Evolutionary conservation across 2,113 vertebrate species (phyloP).

Genomic region (Anguilla japonica): DNA sequence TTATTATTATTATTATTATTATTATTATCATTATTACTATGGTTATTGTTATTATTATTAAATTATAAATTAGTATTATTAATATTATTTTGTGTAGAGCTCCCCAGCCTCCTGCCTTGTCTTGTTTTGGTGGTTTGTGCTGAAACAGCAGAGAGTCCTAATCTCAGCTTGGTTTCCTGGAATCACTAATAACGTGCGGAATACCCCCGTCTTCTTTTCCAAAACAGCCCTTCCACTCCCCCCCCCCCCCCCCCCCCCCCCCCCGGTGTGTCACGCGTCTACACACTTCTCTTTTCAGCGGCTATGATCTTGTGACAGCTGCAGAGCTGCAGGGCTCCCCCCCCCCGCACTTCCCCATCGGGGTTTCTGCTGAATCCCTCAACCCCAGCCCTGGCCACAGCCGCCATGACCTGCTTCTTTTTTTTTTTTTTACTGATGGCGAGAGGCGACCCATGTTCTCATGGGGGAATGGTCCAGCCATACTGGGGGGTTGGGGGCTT

Average conservation of each 20-base stretch:
- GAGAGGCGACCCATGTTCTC: too few species aligned
- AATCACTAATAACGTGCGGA: not conserved
- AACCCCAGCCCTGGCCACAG: not conserved
- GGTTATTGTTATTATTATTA: too few species aligned
- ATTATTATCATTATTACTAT: too few species aligned
- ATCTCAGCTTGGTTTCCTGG: not conserved
- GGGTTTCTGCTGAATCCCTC: not conserved
- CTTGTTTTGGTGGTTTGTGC: too few species aligned
- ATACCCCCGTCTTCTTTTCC: not conserved
- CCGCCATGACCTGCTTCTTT: too few species aligned
- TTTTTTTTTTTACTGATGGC: too few species aligned
- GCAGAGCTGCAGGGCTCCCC: not conserved
- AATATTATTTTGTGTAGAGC: too few species aligned
- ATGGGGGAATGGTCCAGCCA: too few species aligned
- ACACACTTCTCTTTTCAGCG: not conserved
- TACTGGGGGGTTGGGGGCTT: not conserved
- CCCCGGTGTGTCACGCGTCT: not conserved
- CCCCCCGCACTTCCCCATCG: constrained; percentile 15
- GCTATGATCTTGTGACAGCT: constrained; percentile 6
- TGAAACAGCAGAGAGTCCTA: too few species aligned
- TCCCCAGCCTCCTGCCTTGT: too few species aligned
- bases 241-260: not conserved
- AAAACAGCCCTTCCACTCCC: not conserved
- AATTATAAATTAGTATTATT: too few species aligned
- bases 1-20: too few species aligned